Conservation (phyloP, 2,797 vertebrate species). For the Setipinna tenuifilis region DNA sequence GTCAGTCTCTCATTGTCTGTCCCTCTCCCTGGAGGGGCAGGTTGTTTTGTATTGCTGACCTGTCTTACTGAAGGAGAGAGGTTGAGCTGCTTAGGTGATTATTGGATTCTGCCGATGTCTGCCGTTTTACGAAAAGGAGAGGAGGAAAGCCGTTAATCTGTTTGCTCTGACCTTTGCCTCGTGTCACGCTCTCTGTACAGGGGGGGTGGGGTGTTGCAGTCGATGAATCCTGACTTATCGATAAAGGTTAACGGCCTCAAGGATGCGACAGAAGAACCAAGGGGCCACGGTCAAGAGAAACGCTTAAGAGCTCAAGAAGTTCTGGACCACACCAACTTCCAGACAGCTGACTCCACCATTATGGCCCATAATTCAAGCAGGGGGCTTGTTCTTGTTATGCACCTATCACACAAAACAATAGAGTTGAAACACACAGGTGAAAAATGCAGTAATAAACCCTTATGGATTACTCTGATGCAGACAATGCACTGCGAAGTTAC, state of each 20-base stretch:
- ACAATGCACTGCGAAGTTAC: background rate
- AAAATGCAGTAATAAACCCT: background rate
- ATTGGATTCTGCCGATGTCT: conserved; percentile 32
- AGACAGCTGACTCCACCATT: background rate
- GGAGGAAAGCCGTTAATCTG: conserved; percentile 22
- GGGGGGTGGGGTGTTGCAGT: background rate
- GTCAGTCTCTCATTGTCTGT: background rate
- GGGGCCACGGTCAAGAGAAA: conserved; percentile 17
- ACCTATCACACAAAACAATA: background rate
- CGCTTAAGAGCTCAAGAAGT: conserved; percentile 13
- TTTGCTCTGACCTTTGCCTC: conserved; percentile 30
- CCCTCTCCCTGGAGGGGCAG: background rate
- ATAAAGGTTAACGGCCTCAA: conserved; percentile 22
- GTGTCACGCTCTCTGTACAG: background rate
- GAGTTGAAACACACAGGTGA: background rate
- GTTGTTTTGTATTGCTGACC: conserved; percentile 4
- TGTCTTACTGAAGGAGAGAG: background rate
- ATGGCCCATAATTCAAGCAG: background rate
- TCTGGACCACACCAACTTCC: background rate
- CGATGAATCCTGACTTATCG: conserved; percentile 9
- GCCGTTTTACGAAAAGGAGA: conserved; percentile 27
- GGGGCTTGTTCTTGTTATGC: background rate
- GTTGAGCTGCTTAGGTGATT: conserved; percentile 28
- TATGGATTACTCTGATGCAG: background rate
- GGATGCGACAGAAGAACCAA: conserved; percentile 1